These are phyloP conservation scores for Azemiops feae DNA, from an alignment of 2,113 vertebrate species.

Conservation along the genomic window DNA sequence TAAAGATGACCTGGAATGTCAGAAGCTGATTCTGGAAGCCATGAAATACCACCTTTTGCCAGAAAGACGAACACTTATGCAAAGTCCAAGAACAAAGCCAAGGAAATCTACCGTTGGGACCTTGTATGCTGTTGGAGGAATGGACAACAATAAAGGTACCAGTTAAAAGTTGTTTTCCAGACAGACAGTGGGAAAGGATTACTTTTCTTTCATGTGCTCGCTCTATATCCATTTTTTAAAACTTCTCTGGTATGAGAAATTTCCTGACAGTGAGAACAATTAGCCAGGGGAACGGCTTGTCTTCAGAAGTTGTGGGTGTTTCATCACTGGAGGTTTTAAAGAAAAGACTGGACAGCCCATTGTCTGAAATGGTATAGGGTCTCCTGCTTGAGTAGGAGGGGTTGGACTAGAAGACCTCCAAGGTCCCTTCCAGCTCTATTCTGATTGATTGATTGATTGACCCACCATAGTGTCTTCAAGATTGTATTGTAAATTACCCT, in stretches of 20 bases:
- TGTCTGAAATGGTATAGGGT: too few relatives aligned
- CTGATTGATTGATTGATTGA: too few relatives aligned
- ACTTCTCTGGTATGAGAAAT: not conserved
- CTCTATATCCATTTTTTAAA: not conserved
- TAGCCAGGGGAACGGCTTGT: too few relatives aligned
- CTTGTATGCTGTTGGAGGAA: constrained; percentile 80
- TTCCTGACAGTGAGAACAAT: too few relatives aligned
- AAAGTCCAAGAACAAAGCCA: constrained; percentile 80
- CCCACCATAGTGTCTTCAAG: not conserved
- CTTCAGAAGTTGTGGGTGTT: too few relatives aligned
- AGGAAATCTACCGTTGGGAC: constrained; percentile 81
- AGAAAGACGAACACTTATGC: constrained; percentile 81
- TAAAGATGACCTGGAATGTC: constrained; percentile 81
- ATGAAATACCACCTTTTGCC: constrained; percentile 83
- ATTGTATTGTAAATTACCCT: not conserved
- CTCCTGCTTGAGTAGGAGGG: too few relatives aligned
- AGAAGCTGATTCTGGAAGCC: constrained; percentile 81
- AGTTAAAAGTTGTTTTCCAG: constrained; percentile 11
- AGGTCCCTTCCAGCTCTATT: too few relatives aligned
- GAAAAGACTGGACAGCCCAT: too few relatives aligned
- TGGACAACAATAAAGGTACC: constrained; percentile 83
- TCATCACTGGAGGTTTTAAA: too few relatives aligned
- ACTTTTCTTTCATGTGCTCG: not conserved
- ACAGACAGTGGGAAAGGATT: not conserved
- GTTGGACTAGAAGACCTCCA: too few relatives aligned